Conservation (phyloP, 1,140 invertebrate genomes). For the Bombus superbus region DNA sequence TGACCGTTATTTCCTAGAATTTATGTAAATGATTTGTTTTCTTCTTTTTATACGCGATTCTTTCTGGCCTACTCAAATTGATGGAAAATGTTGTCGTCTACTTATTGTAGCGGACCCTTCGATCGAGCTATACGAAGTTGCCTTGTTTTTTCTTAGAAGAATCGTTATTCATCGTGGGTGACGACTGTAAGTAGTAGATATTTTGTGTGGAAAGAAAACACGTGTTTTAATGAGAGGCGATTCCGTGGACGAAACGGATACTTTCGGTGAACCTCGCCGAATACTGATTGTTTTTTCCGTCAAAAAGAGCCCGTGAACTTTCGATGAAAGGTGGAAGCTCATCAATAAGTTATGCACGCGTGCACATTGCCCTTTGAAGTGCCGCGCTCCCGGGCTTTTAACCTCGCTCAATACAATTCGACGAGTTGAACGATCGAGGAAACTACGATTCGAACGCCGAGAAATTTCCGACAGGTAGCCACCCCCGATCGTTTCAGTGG, state of each 20-base stretch:
- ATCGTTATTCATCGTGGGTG: neutral
- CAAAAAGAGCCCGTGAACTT: slow-evolving; percentile 51
- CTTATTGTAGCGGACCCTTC: neutral
- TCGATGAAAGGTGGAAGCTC: slow-evolving; percentile 55
- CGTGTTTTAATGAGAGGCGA: neutral
- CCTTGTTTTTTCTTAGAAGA: neutral
- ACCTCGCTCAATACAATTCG: slow-evolving; percentile 58
- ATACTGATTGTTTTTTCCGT: slow-evolving; percentile 55
- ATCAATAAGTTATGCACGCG: slow-evolving; percentile 61
- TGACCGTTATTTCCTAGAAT: too few species aligned
- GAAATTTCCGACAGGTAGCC: slow-evolving; percentile 36
- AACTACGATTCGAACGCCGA: slow-evolving; percentile 37
- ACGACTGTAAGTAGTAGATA: neutral
- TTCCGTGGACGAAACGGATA: neutral
- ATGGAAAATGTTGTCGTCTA: too few species aligned
- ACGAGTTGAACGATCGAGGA: slow-evolving; percentile 41
- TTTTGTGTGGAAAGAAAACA: neutral
- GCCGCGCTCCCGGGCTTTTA: slow-evolving; percentile 45
- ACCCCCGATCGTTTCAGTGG: slow-evolving; percentile 39
- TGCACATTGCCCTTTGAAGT: slow-evolving; percentile 57
- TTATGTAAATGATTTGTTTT: too few species aligned
- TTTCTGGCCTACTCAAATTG: too few species aligned
- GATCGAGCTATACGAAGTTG: rapidly evolving
- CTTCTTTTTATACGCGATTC: too few species aligned
- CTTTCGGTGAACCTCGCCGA: slow-evolving; percentile 29